A percentile compares a stretch with the other conserved stretches of the same genome.
phyloP scores from a whole-genome alignment of 1,140 invertebrate species.

The Platyscapa corneri region DNA sequence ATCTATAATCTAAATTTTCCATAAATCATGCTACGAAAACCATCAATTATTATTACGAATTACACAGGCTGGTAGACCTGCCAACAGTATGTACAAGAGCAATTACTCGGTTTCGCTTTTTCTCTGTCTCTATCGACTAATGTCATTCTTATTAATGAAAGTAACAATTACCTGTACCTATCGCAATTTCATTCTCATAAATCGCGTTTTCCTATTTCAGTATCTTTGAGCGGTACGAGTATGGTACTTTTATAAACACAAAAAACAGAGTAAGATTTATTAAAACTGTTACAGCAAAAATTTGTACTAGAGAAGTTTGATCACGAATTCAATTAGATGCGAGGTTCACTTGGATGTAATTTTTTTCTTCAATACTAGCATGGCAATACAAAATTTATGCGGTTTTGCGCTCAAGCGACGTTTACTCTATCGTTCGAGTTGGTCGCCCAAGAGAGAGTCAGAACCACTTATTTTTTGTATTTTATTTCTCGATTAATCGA shows the following conservation, averaged over 20 bases:
- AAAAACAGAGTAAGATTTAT: background rate
- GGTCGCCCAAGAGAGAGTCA: background rate
- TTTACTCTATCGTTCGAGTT: too few relatives aligned
- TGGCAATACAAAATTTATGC: background rate
- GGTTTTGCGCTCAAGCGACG: background rate
- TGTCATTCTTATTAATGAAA: conserved; percentile 62
- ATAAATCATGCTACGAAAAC: background rate
- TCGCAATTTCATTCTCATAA: conserved; percentile 27
- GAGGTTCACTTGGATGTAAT: background rate
- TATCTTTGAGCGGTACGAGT: background rate
- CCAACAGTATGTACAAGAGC: background rate
- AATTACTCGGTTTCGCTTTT: background rate
- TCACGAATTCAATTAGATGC: conserved; percentile 26
- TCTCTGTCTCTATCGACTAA: conserved; percentile 50
- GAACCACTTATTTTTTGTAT: background rate
- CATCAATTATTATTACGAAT: background rate
- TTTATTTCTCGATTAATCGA: conserved; percentile 5
- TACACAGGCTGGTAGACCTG: too few relatives aligned
- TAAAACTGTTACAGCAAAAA: background rate
- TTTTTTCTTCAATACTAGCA: background rate
- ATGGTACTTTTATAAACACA: background rate
- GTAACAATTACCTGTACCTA: conserved; percentile 59
- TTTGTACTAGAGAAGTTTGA: background rate
- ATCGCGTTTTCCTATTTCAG: background rate
- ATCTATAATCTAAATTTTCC: background rate